These are phyloP conservation scores for Maniola jurtina DNA, from an alignment of 1,140 invertebrate genomes.

Conservation along the genomic window DNA sequence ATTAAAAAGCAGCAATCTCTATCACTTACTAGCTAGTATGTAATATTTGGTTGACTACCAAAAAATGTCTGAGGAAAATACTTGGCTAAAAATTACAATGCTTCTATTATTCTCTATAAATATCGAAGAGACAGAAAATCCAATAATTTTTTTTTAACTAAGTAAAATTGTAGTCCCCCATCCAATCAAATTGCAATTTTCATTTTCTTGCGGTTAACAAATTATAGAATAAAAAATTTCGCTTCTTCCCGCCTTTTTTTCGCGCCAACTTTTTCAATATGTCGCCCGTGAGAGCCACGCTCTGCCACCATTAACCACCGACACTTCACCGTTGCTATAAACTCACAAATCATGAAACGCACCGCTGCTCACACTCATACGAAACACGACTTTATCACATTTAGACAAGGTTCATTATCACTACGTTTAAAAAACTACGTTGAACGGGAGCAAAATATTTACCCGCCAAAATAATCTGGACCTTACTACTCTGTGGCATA, in stretches of 20 bases:
- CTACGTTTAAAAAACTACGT: conserved; percentile 29
- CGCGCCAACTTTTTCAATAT: conserved; percentile 77
- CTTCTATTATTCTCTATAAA: no score
- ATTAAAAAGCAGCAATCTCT: no score
- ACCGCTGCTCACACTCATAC: conserved; percentile 40
- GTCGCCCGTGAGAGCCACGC: conserved; percentile 70
- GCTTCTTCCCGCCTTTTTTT: conserved; percentile 48
- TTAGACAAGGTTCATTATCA: conserved; percentile 48
- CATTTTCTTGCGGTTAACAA: background rate
- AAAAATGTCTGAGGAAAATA: no score
- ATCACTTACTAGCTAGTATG: no score
- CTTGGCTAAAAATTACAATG: no score
- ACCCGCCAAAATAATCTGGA: conserved; percentile 63
- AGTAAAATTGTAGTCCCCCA: background rate
- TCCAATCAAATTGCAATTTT: background rate
- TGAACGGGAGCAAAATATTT: conserved; percentile 58
- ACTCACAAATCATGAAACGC: conserved; percentile 79
- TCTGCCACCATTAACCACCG: conserved; percentile 76
- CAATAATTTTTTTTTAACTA: no score
- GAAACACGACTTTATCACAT: conserved; percentile 40
- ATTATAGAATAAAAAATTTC: background rate
- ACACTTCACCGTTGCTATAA: conserved; percentile 78
- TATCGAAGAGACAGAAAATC: no score
- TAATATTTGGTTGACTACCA: no score
- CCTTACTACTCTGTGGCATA: conserved; percentile 51